Evolutionary conservation across 64 coral and sea anemone genomes (phyloP), one percentile per base, ranked within the genome.

Genomic region (Pocillopora verrucosa): DNA sequence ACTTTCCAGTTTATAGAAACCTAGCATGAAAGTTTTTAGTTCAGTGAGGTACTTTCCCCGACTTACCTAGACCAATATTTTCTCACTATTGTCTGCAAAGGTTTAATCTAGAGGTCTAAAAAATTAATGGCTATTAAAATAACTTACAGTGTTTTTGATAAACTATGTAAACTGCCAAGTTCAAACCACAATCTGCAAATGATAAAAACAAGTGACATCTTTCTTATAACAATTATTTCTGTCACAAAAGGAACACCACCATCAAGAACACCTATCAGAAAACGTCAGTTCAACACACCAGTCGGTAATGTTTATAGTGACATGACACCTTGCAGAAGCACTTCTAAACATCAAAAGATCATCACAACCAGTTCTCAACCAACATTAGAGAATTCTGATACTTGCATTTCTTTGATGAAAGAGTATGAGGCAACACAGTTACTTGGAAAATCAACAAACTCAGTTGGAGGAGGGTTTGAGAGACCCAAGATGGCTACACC

Each of bases 251-350:
- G 82, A 85, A 85, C 82, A 72, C 38, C 82, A 72, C 64, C 26
- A 26, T 12, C 15, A 13, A 37, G 41, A 70, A 85, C 82, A 69
- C 82, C 82, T 3, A 85, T 85, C 37, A 85, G 82, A 65, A 85
- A 85, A 57, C 65, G 82, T 11, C 63, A 72, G 19, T 85, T 85
- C 38, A 85, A 88, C 57, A 88, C 86, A 61, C 72, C 74, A 11
- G 58, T 76, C 19, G 1, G 34, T 34, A 58, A 75, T 24, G 7
- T 51, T 51, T 30, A 30, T 30, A 67, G 15, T 5, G 19, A 84
- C 34, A n/a, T 61, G 30, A 88, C 56, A 36, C 86, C 86, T 36
- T 76, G 26, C 22, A 75, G 57, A 12, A 57, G 15, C 14, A 17
- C 56, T 16, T 17, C 59, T 26, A 58, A 38, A 56, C 12, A 15